phyloP scores from a whole-genome alignment of 1,140 invertebrate genomes.

The Micrasema longulum region DNA sequence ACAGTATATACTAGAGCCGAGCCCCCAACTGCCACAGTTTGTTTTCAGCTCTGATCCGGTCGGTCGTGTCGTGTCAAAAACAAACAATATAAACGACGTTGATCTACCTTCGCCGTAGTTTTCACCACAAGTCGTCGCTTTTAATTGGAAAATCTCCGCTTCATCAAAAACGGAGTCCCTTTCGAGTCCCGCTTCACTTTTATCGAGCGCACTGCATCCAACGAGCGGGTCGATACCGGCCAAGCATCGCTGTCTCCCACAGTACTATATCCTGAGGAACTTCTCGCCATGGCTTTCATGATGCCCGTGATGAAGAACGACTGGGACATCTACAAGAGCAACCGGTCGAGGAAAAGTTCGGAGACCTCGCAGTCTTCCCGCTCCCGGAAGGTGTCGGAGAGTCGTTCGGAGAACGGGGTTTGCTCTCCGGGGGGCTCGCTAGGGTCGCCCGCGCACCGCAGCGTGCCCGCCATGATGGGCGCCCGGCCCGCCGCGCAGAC shows the following conservation, averaged over 20 bases:
- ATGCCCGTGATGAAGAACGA: constrained; percentile 94
- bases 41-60: background rate
- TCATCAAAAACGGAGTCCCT: constrained; percentile 38
- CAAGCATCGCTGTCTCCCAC: constrained; percentile 27
- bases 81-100: no score
- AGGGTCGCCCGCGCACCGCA: constrained; percentile 70
- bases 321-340: constrained; percentile 91
- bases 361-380: constrained; percentile 74
- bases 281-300: constrained; percentile 87
- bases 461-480: constrained; percentile 74
- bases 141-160: constrained; percentile 10
- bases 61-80: background rate
- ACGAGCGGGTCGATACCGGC: constrained; percentile 30
- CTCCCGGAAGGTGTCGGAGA: constrained; percentile 81
- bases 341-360: constrained; percentile 77
- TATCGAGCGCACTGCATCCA: constrained; percentile 19
- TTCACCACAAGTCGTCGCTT: background rate
- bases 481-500: constrained; percentile 69
- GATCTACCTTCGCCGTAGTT: background rate
- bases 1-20: constrained; percentile 1
- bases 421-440: constrained; percentile 73
- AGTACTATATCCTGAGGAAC: constrained; percentile 28
- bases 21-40: constrained; percentile 14
- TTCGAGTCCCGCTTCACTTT: background rate
- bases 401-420: constrained; percentile 81